Base-by-base conservation (phyloP, 2,888 invertebrate genomes). In the Thereva unica region DNA sequence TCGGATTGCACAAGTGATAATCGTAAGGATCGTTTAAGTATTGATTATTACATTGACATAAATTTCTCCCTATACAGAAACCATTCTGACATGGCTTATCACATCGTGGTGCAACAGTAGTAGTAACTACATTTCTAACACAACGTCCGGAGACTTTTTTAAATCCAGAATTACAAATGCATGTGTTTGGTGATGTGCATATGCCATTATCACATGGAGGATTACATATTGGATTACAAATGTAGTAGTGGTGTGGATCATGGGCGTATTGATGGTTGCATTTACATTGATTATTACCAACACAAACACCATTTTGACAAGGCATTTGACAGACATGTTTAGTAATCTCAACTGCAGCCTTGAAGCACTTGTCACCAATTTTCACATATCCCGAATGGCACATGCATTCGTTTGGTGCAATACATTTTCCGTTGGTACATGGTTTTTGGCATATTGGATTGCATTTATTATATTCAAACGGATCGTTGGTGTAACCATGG, bases 151-250 rank as follows among this genome's bases (percentile, higher is more conserved):
- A 10, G 52, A 52, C n/a, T 23, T 10, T 10, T 12, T 53, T 9
- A 6, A 4, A 5, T 40, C 56, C 63, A 6, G 42, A 42, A 10
- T 49, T 49, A 35, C 68, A 68, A 6, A 49, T 7, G 35, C 64
- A 68, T 6, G 9, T 6, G 77, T 90, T 87, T 0, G 91, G 91
- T 0, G 86, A 85, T 0, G 89, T 85, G 72, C 92, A 92, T 12
- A 84, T 82, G 0, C 91, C 92, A 74, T 91, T 91, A 5, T 83
- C 82, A 72, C 92, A 92, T 0, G 90, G 90, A n/a, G 84, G 84
- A 0, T 85, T 82, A 72, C 91, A 91, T 70, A 85, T 79, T 0
- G 88, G 85, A 5, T 84, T 72, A 71, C 89, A 89, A 64, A 85
- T 83, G 53, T 76, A 75, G 1, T 72, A 71, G 66, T 76, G 76